Evolutionary conservation across 2,113 vertebrate genomes (phyloP), one percentile per base, ranked within the genome.

Genomic region (Noctilio leporinus): DNA sequence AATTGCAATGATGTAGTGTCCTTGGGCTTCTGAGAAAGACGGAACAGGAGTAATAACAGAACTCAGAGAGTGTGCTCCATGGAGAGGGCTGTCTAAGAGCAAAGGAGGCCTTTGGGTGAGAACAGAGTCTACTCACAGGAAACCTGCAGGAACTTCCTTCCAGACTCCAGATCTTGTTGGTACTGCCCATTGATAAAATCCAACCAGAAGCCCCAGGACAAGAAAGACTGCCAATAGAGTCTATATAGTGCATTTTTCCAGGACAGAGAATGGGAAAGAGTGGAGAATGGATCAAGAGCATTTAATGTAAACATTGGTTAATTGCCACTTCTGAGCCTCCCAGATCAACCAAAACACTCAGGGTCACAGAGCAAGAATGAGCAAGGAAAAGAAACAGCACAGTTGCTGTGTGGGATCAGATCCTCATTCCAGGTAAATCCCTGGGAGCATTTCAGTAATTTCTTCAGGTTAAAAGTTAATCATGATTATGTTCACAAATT

Each of bases 391-490:
- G 70, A 57, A 70, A 91, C 2, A 75, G 38, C 38, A 80, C 15
- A 89, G 33, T 85, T 77, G 93, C n/a, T 72, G 33, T 49, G 14
- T 26, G 33, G 9, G n/a, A 88, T 95, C 69, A 30, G 59, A 86
- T 64, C 92, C 55, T 93, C 85, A 89, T 91, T 88, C 45, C 77
- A 96, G 77, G 94, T 96, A 95, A 95, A 96, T 93, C 93, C 90
- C 92, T 95, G 35, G 55, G 83, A 88, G 89, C 55, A 86, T 93
- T 86, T 93, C 62, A 59, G 12, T 55, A 91, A 97, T 86, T 90
- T 64, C 81, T 40, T 55, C 33, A 67, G 93, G 95, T 95, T 90
- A 95, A 96, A 95, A 96, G 96, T 96, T 97, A 96, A 96, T 96
- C 85, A 65, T 92, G 76, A 72, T 53, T 51, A 75, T 87, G 95